Conservation (phyloP, 2,888 invertebrate species). For the Nomada lathburiana region DNA sequence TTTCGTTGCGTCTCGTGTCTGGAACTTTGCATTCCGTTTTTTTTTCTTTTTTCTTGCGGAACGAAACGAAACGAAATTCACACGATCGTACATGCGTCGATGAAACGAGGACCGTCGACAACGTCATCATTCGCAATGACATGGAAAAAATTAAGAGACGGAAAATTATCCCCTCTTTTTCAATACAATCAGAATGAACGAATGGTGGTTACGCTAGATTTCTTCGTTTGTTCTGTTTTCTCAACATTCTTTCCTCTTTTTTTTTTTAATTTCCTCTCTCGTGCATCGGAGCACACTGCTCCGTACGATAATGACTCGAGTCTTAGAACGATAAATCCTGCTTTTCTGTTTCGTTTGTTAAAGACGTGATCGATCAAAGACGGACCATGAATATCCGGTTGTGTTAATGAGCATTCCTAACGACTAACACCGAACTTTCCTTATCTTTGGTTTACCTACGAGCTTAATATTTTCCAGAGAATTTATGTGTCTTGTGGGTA, state of each 20-base stretch:
- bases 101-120: not conserved
- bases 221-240: not conserved
- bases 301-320: conserved; percentile 9
- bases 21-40: not conserved
- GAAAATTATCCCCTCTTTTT: not conserved
- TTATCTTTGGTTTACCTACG: conserved; percentile 76
- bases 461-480: conserved; percentile 58
- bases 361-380: conserved; percentile 58
- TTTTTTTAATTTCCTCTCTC: conserved; percentile 1
- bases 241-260: not conserved
- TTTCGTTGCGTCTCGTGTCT: not conserved
- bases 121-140: not conserved
- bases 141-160: too few relatives aligned
- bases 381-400: conserved; percentile 58
- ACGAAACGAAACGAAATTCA: conserved; percentile 16
- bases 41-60: not conserved
- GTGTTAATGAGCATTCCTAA: conserved; percentile 67
- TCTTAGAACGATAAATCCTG: conserved; percentile 53
- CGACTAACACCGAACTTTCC: conserved; percentile 74
- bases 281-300: conserved; percentile 4
- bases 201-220: conserved; percentile 10
- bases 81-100: conserved; percentile 2
- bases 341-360: conserved; percentile 17
- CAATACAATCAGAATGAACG: conserved; percentile 7
- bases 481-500: conserved; percentile 28